Evolutionary conservation across 2,113 vertebrate genomes (phyloP).

Genomic region (Herpetotheres cachinnans): DNA sequence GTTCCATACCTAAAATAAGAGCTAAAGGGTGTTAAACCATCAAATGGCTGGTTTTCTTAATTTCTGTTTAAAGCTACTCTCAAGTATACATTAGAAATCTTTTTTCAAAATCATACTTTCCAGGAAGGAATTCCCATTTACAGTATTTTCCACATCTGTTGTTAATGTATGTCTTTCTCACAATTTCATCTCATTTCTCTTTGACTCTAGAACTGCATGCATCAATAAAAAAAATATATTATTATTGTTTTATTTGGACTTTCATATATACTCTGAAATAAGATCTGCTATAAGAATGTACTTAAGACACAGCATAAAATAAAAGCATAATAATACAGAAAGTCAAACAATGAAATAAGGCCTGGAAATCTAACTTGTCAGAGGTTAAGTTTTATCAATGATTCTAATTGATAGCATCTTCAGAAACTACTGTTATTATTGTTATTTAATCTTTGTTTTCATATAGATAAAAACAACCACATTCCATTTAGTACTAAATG

Average conservation of each 20-base stretch:
- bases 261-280: background rate
- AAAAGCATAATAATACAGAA: background rate
- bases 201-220: background rate
- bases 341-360: background rate
- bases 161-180: background rate
- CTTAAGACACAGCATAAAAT: background rate
- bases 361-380: background rate
- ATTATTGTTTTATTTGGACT: background rate
- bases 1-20: background rate
- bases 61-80: background rate
- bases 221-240: background rate
- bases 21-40: background rate
- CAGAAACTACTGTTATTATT: background rate
- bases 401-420: background rate
- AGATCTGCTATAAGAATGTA: background rate
- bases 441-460: background rate
- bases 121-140: conserved; percentile 22
- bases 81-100: background rate
- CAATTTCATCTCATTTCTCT: background rate
- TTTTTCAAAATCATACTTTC: background rate
- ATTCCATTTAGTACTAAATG: background rate
- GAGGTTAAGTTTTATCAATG: background rate
- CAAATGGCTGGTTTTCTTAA: background rate
- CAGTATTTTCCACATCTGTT: background rate
- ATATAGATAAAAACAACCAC: background rate